Evolutionary conservation across 2,797 vertebrate genomes (phyloP).

Genomic region (Falco cherrug): DNA sequence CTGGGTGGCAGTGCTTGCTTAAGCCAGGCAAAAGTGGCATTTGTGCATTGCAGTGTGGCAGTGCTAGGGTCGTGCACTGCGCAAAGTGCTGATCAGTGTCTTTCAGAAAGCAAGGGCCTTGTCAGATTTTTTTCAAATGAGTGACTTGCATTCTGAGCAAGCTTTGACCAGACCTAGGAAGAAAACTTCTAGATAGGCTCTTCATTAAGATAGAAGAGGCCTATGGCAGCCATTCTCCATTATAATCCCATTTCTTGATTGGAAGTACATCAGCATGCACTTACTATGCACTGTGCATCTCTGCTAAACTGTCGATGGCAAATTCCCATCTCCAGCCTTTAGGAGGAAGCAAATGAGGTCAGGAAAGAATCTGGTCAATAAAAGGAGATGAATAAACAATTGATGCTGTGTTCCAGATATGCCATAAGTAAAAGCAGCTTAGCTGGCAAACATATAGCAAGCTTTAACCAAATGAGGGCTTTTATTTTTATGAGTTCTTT

Average conservation of each 20-base stretch:
- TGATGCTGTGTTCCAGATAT: background rate
- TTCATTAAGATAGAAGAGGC: background rate
- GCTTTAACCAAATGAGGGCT: background rate
- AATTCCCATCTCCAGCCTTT: slow-evolving; percentile 16
- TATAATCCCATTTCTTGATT: slow-evolving; percentile 9
- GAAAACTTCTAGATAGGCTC: background rate
- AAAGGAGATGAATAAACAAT: background rate
- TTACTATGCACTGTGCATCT: background rate
- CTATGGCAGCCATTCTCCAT: background rate
- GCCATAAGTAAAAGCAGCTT: background rate
- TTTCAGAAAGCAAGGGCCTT: background rate
- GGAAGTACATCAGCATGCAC: background rate
- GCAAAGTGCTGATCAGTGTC: background rate
- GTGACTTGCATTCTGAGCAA: background rate
- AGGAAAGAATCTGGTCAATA: background rate
- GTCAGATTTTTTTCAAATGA: background rate
- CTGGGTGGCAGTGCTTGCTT: background rate
- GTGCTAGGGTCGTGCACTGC: background rate
- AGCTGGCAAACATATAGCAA: background rate
- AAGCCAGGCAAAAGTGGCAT: background rate
- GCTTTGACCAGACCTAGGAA: background rate
- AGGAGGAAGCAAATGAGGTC: slow-evolving; percentile 2
- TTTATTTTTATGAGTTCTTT: background rate
- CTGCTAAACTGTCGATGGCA: background rate
- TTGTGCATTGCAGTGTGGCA: background rate